Percentiles rank a stretch among this genome's conserved stretches.
phyloP scores from a whole-genome alignment of 2,797 vertebrate genomes.

The Poeciliopsis infans region DNA sequence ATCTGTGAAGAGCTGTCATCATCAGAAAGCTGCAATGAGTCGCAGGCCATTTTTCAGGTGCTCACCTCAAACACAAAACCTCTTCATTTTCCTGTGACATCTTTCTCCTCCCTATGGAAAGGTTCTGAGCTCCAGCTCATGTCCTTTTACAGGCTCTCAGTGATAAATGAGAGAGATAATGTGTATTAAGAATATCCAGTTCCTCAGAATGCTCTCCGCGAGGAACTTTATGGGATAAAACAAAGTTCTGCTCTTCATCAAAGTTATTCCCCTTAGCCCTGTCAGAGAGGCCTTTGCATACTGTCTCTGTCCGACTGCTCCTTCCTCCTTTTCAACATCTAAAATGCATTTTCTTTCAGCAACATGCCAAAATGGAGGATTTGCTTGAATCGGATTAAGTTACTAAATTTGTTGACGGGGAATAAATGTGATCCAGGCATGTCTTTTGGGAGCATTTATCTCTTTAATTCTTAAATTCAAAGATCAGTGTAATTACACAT shows the following conservation, averaged over 20 bases:
- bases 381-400: not conserved
- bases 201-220: constrained; percentile 80
- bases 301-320: not conserved
- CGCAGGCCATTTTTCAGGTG: constrained; percentile 11
- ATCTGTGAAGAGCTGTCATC: constrained; percentile 9
- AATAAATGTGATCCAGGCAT: not conserved
- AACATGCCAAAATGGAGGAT: constrained; percentile 1
- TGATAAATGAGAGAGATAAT: constrained; percentile 90
- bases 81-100: constrained; percentile 24
- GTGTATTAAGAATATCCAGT: constrained; percentile 88
- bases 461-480: constrained; percentile 5
- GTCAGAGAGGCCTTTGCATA: constrained; percentile 54
- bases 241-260: constrained; percentile 89
- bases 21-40: constrained; percentile 5
- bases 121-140: constrained; percentile 78
- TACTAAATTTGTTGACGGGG: not conserved
- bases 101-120: constrained; percentile 72
- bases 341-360: constrained; percentile 4
- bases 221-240: constrained; percentile 88
- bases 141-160: constrained; percentile 83
- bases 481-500: not conserved
- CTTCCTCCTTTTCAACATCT: not conserved
- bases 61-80: not conserved
- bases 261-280: constrained; percentile 84
- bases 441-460: not conserved